Percentiles rank a stretch among this genome's conserved stretches.
phyloP scores from a whole-genome alignment of 2,888 invertebrate species.

The Rutpela maculata region DNA sequence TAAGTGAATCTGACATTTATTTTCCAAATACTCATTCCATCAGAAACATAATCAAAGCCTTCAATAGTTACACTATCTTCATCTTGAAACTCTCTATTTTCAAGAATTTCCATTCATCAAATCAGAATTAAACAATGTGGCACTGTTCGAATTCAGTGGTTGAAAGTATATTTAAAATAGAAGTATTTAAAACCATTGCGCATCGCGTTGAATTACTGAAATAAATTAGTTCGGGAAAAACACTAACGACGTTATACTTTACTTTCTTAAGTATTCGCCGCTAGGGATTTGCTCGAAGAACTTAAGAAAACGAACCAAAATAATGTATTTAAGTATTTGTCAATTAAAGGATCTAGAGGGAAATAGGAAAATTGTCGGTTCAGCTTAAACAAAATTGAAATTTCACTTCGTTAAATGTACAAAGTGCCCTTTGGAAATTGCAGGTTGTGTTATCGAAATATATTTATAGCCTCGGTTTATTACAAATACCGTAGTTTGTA shows the following conservation, averaged over 20 bases:
- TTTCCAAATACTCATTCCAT: no score
- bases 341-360: constrained; percentile 31
- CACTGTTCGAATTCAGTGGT: not conserved
- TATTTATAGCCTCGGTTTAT: no score
- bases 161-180: constrained; percentile 15
- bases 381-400: constrained; percentile 21
- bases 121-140: not conserved
- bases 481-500: no score
- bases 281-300: constrained; percentile 13
- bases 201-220: constrained; percentile 8
- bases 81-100: not conserved
- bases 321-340: constrained; percentile 31
- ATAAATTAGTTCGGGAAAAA: constrained; percentile 30
- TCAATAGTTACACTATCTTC: not conserved
- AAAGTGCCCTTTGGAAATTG: not conserved
- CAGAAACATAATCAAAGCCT: no score
- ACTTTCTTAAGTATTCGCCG: constrained; percentile 28
- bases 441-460: constrained; percentile 13
- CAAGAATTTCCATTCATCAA: not conserved
- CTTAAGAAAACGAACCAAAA: constrained; percentile 20
- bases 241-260: constrained; percentile 22
- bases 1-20: no score
- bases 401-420: no score
- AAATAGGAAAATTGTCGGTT: constrained; percentile 21
- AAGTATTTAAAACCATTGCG: constrained; percentile 18